These are phyloP conservation scores for Andrena bucephala DNA, from an alignment of 2,888 invertebrate genomes.

Conservation along the genomic window DNA sequence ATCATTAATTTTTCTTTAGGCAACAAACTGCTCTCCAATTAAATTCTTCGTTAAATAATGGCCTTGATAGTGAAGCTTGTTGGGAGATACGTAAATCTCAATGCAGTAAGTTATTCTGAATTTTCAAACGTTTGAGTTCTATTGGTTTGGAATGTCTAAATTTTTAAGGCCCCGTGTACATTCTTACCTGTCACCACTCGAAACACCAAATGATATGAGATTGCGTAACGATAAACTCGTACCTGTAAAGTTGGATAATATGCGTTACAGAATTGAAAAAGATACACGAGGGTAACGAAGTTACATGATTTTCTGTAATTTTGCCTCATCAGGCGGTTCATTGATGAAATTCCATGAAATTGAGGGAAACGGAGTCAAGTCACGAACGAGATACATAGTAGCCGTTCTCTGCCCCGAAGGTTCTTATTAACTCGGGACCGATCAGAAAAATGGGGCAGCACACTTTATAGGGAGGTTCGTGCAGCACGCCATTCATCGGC, in stretches of 20 bases:
- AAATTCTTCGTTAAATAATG: not conserved
- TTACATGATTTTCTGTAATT: too few relatives aligned
- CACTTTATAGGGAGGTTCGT: conserved; percentile 5
- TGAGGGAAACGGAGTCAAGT: not conserved
- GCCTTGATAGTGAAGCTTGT: not conserved
- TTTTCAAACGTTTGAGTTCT: not conserved
- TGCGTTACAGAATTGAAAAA: not conserved
- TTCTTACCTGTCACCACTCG: not conserved
- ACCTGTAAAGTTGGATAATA: not conserved
- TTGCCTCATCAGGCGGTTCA: not conserved
- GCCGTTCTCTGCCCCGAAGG: not conserved
- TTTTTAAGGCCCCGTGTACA: not conserved
- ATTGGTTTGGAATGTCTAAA: not conserved
- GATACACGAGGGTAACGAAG: not conserved
- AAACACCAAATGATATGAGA: not conserved
- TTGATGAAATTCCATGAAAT: not conserved
- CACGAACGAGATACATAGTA: not conserved
- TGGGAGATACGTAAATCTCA: not conserved
- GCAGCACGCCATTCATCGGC: conserved; percentile 10
- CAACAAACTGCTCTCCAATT: too few relatives aligned
- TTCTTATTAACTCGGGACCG: not conserved
- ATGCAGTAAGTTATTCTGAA: not conserved
- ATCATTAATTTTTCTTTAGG: not conserved
- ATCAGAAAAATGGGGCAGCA: not conserved
- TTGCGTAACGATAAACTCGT: not conserved